These are phyloP conservation scores for Triplophysa yarkandensis DNA, from an alignment of 2,797 vertebrate genomes.

Conservation along the genomic window DNA sequence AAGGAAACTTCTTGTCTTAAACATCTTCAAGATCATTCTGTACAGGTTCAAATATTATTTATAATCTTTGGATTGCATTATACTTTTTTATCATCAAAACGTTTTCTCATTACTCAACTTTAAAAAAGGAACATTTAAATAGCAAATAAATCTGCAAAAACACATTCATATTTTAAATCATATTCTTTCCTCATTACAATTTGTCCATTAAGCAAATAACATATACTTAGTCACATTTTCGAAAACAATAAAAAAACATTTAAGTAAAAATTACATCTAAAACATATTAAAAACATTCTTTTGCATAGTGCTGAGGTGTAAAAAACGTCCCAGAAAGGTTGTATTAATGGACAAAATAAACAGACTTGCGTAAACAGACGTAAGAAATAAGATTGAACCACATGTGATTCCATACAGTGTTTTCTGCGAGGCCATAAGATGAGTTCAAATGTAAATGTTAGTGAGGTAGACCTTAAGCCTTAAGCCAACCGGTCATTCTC, in stretches of 20 bases:
- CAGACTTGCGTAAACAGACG: slow-evolving; percentile 5
- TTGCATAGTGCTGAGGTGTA: slow-evolving; percentile 74
- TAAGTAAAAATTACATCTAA: slow-evolving; percentile 60
- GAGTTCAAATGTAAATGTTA: background rate
- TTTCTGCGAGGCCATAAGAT: background rate
- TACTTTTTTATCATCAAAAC: background rate
- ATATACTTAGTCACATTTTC: background rate
- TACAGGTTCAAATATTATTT: background rate
- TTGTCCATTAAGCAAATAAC: background rate
- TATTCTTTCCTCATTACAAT: slow-evolving; percentile 2
- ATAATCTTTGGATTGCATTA: background rate
- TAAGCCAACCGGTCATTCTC: background rate
- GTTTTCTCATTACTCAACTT: slow-evolving; percentile 24
- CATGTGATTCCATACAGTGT: background rate
- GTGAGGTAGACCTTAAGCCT: slow-evolving; percentile 10
- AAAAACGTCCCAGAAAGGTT: slow-evolving; percentile 51
- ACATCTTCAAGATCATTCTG: background rate
- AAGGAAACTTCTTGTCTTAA: background rate
- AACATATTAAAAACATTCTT: no score
- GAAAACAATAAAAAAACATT: background rate
- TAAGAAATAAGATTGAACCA: slow-evolving; percentile 9
- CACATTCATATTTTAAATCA: slow-evolving; percentile 39
- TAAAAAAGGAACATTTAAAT: slow-evolving; percentile 65
- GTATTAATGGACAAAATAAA: slow-evolving; percentile 14
- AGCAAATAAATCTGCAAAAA: slow-evolving; percentile 34